Evolutionary conservation across 2,888 invertebrate species (phyloP).

Genomic region (Hetaerina titia): DNA sequence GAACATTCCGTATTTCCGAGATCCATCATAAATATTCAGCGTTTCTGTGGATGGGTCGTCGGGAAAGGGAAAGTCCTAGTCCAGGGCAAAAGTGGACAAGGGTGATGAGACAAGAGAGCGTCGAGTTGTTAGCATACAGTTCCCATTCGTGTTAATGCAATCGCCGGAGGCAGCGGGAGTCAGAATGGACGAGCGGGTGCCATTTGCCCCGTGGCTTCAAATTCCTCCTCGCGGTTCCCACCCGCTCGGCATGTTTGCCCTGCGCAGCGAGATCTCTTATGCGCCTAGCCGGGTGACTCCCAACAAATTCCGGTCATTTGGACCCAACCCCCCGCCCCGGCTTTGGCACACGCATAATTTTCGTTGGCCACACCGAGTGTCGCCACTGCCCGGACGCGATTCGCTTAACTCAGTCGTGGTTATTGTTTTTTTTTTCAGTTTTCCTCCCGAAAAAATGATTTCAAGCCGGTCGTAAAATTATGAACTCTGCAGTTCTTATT

Average conservation of each 20-base stretch:
- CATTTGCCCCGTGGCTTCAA: no score
- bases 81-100: no score
- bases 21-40: no score
- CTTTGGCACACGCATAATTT: background rate
- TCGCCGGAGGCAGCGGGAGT: no score
- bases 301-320: background rate
- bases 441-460: background rate
- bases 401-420: background rate
- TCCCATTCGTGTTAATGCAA: no score
- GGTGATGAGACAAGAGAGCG: no score
- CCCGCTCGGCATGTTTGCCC: background rate
- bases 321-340: background rate
- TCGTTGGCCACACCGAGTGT: background rate
- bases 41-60: no score
- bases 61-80: no score
- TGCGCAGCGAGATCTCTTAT: background rate
- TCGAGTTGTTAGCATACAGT: no score
- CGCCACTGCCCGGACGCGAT: background rate
- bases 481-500: background rate
- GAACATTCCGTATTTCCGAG: no score
- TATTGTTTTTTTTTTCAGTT: background rate
- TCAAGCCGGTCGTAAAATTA: background rate
- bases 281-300: background rate
- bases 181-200: no score
- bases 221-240: background rate